These are phyloP conservation scores for Apodemus sylvaticus DNA, from an alignment of 2,113 vertebrate species.

Conservation along the genomic window DNA sequence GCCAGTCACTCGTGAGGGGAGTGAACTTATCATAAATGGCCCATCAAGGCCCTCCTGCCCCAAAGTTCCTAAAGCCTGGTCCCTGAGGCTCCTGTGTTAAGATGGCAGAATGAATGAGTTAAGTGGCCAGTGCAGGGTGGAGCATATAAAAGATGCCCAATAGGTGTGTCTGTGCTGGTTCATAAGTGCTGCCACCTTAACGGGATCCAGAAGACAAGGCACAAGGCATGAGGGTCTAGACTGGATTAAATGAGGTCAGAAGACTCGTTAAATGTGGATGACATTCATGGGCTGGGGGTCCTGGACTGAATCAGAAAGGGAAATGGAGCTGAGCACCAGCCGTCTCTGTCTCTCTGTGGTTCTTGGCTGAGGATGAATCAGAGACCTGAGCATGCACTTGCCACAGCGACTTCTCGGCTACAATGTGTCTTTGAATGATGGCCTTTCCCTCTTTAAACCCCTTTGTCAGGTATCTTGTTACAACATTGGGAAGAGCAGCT, in stretches of 20 bases:
- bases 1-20: not conserved
- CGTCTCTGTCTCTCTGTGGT: not conserved
- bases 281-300: not conserved
- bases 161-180: not conserved
- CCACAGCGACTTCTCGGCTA: not conserved
- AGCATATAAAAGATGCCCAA: not conserved
- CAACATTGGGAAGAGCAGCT: not conserved
- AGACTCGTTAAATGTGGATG: not conserved
- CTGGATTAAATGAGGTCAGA: not conserved
- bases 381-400: not conserved
- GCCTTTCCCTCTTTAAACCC: too few species aligned
- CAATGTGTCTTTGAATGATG: too few species aligned
- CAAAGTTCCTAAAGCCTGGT: not conserved
- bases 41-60: not conserved
- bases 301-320: not conserved
- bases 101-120: not conserved
- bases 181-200: not conserved
- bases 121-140: too few species aligned
- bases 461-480: too few species aligned
- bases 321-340: too few species aligned
- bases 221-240: not conserved
- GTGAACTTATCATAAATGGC: not conserved
- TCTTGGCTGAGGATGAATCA: not conserved
- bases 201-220: not conserved
- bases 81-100: not conserved